Conservation (phyloP, 2,888 invertebrate genomes). For the Sesia bembeciformis region DNA sequence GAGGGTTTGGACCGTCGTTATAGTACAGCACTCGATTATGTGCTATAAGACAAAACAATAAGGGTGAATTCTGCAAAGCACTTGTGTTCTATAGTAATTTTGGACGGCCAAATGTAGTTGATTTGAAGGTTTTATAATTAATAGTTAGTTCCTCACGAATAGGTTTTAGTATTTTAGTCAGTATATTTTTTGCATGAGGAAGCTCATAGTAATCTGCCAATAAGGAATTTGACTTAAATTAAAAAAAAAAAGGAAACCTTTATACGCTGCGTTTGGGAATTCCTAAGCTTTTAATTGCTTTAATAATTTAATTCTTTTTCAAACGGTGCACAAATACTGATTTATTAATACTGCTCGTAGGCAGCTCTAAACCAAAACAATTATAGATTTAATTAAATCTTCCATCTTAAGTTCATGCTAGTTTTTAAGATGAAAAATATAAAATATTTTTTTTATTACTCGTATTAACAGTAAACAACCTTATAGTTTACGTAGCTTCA, state of each 20-base stretch:
- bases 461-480: constrained; percentile 9
- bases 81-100: constrained; percentile 28
- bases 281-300: constrained; percentile 5
- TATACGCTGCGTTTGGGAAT: neutral
- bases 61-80: neutral
- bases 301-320: constrained; percentile 7
- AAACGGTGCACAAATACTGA: constrained; percentile 39
- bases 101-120: constrained; percentile 31
- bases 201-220: neutral
- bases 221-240: neutral
- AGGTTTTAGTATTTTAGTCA: constrained; percentile 19
- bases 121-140: constrained; percentile 2
- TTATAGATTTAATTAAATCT: constrained; percentile 36
- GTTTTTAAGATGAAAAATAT: constrained; percentile 17
- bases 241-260: neutral
- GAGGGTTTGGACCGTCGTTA: too few relatives aligned
- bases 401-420: constrained; percentile 35
- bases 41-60: neutral
- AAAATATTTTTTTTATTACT: constrained; percentile 27
- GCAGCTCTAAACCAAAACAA: constrained; percentile 41
- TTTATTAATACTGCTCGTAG: constrained; percentile 16
- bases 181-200: constrained; percentile 2
- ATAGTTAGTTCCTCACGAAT: constrained; percentile 27
- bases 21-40: neutral
- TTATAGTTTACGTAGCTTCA: constrained; percentile 6